Evolutionary conservation across 2,113 vertebrate species (phyloP), one percentile per base, ranked within the genome.

Genomic region (Larimichthys crocea): DNA sequence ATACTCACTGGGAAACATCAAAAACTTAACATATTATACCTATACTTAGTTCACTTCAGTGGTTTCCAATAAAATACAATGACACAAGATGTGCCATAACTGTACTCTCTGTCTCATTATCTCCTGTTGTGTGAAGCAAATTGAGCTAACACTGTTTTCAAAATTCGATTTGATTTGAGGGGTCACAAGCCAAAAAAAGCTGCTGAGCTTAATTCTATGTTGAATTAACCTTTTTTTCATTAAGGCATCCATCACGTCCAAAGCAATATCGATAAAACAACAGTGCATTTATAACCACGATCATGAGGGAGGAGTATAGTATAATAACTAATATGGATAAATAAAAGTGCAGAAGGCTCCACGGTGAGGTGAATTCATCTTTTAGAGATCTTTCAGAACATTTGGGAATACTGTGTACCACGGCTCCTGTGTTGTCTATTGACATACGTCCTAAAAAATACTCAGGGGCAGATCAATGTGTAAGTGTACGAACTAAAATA

Each of bases 401-500:
- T 14, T 24, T 62, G 29, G n/a, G 56, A n/a, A 31, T 24, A n/a
- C 20, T 17, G 57, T 9, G 5, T 20, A 46, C 10, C 19, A 12
- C 31, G 3, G 17, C 17, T 17, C 31, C 35, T 11, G 15, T 22
- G 26, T 65, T 24, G 59, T 17, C 16, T 17, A 5, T 50, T 59
- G n/a, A 24, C 16, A 12, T 31, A 42, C 31, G 22, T 40, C 66
- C 60, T 31, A 44, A 68, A 79, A 70, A 4, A 22, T 31, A 52
- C 52, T 0, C n/a, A 48, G 40, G 17, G 52, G 11, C 57, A 40
- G 53, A 74, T 75, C 42, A 42, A 63, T 76, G 14, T 53, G 55
- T 81, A 5, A 74, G 62, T 79, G 70, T 61, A 64, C 24, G 42
- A 64, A 70, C 29, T 69, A 62, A 87, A 81, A 76, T 19, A 70